Evolutionary conservation across 2,797 vertebrate species (phyloP).

Genomic region (Gobio occitaniae): DNA sequence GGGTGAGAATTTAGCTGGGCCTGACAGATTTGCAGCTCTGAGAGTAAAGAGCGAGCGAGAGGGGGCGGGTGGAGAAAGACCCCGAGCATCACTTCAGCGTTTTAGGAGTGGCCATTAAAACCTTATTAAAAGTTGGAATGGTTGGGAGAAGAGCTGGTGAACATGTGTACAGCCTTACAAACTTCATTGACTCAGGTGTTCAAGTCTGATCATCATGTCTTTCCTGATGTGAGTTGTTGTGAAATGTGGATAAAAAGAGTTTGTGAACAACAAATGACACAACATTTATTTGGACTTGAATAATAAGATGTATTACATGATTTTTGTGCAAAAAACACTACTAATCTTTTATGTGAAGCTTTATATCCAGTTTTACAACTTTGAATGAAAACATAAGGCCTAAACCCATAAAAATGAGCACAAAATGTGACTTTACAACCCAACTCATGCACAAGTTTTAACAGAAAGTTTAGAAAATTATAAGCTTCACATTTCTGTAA

Average conservation of each 20-base stretch:
- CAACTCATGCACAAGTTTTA: background rate
- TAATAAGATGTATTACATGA: background rate
- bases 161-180: conserved; percentile 28
- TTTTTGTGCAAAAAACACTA: background rate
- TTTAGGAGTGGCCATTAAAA: conserved; percentile 83
- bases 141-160: conserved; percentile 53
- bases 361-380: background rate
- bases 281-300: too few species aligned
- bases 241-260: background rate
- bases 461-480: background rate
- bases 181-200: conserved; percentile 23
- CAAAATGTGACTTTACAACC: background rate
- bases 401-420: background rate
- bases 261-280: background rate
- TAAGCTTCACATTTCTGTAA: background rate
- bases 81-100: conserved; percentile 75
- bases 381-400: background rate
- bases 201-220: background rate
- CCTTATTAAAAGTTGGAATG: conserved; percentile 77
- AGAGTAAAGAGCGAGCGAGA: conserved; percentile 26
- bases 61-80: conserved; percentile 69
- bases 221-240: too few species aligned
- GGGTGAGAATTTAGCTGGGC: conserved; percentile 85
- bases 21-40: conserved; percentile 82
- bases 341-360: background rate